Conservation (phyloP, 2,797 vertebrate genomes). For the Melanogrammus aeglefinus region DNA sequence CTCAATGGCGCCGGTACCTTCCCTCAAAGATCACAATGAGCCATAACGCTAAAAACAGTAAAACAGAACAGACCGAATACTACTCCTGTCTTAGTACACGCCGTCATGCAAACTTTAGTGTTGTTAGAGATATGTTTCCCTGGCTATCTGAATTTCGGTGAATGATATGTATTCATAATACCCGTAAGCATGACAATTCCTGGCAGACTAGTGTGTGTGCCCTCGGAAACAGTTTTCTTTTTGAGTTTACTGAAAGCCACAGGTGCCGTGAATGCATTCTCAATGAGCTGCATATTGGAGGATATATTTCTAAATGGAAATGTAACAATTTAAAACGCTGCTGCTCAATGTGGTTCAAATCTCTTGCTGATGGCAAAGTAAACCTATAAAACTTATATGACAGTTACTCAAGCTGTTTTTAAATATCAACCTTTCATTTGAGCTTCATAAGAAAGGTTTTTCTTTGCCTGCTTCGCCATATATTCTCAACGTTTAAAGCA, state of each 20-base stretch:
- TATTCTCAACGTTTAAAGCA: constrained; percentile 59
- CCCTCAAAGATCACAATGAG: not conserved
- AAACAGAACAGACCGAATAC: not conserved
- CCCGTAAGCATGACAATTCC: not conserved
- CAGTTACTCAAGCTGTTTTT: constrained; percentile 2
- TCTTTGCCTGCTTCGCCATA: constrained; percentile 42
- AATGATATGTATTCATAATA: not conserved
- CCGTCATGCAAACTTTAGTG: not conserved
- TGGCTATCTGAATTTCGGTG: not conserved
- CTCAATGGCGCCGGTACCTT: not conserved
- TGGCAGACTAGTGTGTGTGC: not conserved
- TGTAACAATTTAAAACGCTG: not conserved
- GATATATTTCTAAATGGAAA: not conserved
- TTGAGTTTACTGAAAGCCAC: not conserved
- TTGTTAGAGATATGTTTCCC: not conserved
- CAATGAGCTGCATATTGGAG: not conserved
- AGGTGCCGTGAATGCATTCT: not conserved
- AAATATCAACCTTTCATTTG: constrained; percentile 14
- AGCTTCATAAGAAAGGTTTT: constrained; percentile 30
- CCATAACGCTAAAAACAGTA: not conserved
- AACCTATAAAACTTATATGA: not conserved
- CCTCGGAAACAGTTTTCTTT: not conserved
- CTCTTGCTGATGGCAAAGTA: not conserved
- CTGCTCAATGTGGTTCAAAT: not conserved
- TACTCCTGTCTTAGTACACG: not conserved